Evolutionary conservation across 2,797 vertebrate genomes (phyloP), one percentile per base, ranked within the genome.

Genomic region (Sphaeramia orbicularis): DNA sequence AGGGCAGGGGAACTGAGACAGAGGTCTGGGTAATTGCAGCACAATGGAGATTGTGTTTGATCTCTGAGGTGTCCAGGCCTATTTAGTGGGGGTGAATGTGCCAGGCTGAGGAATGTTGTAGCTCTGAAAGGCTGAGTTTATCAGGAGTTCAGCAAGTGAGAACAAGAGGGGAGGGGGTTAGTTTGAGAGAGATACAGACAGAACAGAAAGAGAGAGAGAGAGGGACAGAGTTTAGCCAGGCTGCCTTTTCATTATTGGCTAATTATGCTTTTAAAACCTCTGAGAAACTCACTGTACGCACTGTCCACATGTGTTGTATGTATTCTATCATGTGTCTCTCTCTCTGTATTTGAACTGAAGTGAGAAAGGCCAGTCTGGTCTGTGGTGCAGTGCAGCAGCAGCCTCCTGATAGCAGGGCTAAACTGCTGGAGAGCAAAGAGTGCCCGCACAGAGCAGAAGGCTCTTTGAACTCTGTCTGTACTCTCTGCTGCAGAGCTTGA

Each of bases 401-500:
- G 65, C 88, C 91, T 90, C 89, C 87, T 92, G 89, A 91, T 89
- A 88, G 89, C 81, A 67, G 87, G 89, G 91, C 91, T 93, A 91
- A 92, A 92, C 90, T 90, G 89, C 92, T 90, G 89, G 90, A 89
- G 90, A 91, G 89, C 87, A 86, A 76, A 86, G 86, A 86, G 86
- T 85, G 88, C 91, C 91, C 91, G 86, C 90, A 84, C 89, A 85
- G 86, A 91, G 91, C 91, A 93, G 86, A 90, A 81, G 91, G 88
- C 92, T 92, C 93, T 94, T 94, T 95, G 93, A 94, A 94, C 93
- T 94, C 87, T 91, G 89, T 91, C 91, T 93, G 91, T 93, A 89
- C 89, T 86, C 87, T 83, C 86, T 80, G 89, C 93, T 89, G 91
- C 92, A 91, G 91, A 94, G 91, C 91, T 93, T 93, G 92, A 94